phyloP scores from a whole-genome alignment of 1,140 invertebrate species.

The Zaprionus nigranus region DNA sequence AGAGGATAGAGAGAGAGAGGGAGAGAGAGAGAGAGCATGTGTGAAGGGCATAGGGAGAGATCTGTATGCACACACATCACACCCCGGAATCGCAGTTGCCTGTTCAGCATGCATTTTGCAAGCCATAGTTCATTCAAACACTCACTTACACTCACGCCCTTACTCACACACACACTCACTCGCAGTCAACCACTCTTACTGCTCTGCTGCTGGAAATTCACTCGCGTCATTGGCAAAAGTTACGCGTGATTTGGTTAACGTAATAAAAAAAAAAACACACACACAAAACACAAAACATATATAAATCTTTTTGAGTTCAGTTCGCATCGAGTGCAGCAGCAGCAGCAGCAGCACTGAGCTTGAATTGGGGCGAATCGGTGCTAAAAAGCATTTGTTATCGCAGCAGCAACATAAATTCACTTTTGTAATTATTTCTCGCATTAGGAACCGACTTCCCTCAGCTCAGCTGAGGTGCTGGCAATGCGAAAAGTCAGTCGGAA shows the following conservation, averaged over 20 bases:
- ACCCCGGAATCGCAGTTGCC: constrained; percentile 1
- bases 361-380: constrained; percentile 29
- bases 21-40: constrained; percentile 1
- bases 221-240: constrained; percentile 74
- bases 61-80: background rate
- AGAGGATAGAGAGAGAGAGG: constrained; percentile 25
- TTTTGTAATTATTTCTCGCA: constrained; percentile 82
- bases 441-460: constrained; percentile 39
- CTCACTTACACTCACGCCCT: constrained; percentile 26
- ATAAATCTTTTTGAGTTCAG: constrained; percentile 61
- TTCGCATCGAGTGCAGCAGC: background rate
- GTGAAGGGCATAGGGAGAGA: background rate
- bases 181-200: constrained; percentile 13
- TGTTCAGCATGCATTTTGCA: constrained; percentile 52
- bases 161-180: constrained; percentile 37
- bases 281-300: constrained; percentile 37
- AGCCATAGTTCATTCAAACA: constrained; percentile 65
- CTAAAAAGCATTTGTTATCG: constrained; percentile 81
- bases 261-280: constrained; percentile 4
- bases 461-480: constrained; percentile 68
- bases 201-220: constrained; percentile 53
- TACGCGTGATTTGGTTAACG: constrained; percentile 57
- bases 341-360: background rate
- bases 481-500: constrained; percentile 65
- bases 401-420: constrained; percentile 78